Evolutionary conservation across 1,140 invertebrate genomes (phyloP).

Genomic region (Drosophila ironensis): DNA sequence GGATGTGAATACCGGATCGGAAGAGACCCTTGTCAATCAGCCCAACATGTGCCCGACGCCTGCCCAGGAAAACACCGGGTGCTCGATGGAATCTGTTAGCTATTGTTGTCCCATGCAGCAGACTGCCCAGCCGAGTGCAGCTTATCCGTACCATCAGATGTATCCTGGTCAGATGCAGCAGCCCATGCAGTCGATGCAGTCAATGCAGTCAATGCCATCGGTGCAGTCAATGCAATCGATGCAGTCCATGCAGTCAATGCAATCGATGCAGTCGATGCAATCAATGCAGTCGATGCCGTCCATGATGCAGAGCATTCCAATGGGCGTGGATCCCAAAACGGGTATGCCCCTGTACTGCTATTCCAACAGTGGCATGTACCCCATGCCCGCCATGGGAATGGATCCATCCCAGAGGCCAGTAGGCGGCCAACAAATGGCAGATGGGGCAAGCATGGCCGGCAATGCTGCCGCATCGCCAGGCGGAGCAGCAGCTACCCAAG

Average conservation of each 20-base stretch:
- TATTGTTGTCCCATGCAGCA: background rate
- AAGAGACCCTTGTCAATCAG: constrained; percentile 24
- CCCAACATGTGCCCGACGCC: background rate
- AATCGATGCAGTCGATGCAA: no score
- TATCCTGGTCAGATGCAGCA: background rate
- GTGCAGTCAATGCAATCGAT: no score
- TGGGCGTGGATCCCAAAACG: constrained; percentile 1
- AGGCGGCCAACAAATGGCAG: background rate
- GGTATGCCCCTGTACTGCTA: background rate
- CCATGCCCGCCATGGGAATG: constrained; percentile 1
- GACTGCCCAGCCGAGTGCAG: background rate
- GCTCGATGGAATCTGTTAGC: background rate
- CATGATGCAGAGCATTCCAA: no score
- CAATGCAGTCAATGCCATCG: no score
- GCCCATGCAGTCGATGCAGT: no score
- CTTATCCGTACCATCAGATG: background rate
- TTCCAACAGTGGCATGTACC: background rate
- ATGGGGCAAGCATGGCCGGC: background rate
- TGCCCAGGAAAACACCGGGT: background rate
- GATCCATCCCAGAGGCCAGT: background rate
- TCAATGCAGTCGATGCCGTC: no score
- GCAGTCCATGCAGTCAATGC: no score
- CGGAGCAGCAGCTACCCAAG: background rate
- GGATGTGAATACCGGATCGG: background rate
- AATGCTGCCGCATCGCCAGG: background rate